Evolutionary conservation across 2,888 invertebrate species (phyloP), one percentile per base, ranked within the genome.

Genomic region (Cerastis leucographa): DNA sequence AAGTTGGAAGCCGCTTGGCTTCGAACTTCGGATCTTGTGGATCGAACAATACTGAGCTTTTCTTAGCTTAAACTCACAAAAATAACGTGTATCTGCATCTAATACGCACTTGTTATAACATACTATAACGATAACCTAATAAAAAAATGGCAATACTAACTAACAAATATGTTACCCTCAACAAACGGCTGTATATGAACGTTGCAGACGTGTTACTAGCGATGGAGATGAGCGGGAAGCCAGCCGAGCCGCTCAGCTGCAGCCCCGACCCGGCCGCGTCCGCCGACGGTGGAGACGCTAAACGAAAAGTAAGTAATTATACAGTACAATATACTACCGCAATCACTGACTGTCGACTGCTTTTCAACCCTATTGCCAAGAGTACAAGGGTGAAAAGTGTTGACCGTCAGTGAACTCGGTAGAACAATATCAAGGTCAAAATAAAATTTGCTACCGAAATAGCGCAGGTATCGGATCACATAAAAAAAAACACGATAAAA

Each of bases 301-400:
- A 93, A 14, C 95, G 99, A 98, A 96, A 99, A 99, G 96, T 95
- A 86, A 86, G 88, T 35, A 0, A 1, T 6, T 9, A 35, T 5
- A 14, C 29, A 8, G 3, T 51, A 35, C 35, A 35, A 35, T 35
- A 35, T 35, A 35, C 35, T 35, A 35, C 35, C 35, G 35, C 35
- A 35, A 1, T 35, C 35, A 35, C 35, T 35, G 35, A 35, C 35
- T 35, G 35, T 35, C 35, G 35, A 35, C 35, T 3, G 35, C 35
- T 35, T 1, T 35, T 35, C 35, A 35, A 35, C 35, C 3, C 3
- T 35, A 35, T 35, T 35, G 35, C 35, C 3, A 1, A 35, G 35
- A 35, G 35, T 35, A 35, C 1, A 35, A 35, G 35, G 35, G 35
- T 3, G 35, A 35, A 35, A 46, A 46, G 14, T 46, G 14, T 46